Conservation (phyloP, 2,797 vertebrate genomes). For the Silurus aristotelis region DNA sequence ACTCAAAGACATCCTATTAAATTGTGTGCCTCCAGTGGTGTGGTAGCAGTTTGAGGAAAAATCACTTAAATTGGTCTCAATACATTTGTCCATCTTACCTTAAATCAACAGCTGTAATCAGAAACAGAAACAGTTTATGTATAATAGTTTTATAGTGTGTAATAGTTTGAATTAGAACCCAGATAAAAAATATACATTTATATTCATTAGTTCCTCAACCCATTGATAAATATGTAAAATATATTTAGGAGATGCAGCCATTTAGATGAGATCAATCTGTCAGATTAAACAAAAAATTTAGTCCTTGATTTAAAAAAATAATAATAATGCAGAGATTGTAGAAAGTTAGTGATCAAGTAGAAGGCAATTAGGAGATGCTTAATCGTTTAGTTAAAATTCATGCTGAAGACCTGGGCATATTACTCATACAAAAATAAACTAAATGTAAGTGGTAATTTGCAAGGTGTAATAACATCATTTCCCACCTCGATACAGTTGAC, state of each 20-base stretch:
- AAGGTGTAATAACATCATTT: not conserved
- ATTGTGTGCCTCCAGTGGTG: too few relatives aligned
- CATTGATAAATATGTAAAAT: not conserved
- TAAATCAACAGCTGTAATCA: too few relatives aligned
- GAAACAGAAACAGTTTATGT: too few relatives aligned
- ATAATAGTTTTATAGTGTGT: not conserved
- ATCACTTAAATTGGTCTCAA: too few relatives aligned
- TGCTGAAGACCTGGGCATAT: not conserved
- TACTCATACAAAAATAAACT: not conserved
- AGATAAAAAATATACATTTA: not conserved
- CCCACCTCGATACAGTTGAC: not conserved
- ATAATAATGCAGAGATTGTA: not conserved
- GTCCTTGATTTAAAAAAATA: not conserved
- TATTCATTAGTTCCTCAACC: not conserved
- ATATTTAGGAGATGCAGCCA: not conserved
- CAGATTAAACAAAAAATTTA: not conserved
- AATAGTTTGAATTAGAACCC: not conserved
- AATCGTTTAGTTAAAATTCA: not conserved
- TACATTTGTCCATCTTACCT: too few relatives aligned
- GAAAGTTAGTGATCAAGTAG: not conserved
- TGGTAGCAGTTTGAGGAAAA: too few relatives aligned
- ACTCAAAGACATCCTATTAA: too few relatives aligned
- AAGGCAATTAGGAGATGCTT: not conserved
- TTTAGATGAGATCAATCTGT: not conserved
- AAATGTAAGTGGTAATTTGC: not conserved